Base-by-base conservation (phyloP, 2,113 vertebrate species). In the Phrynocephalus versicolor region DNA sequence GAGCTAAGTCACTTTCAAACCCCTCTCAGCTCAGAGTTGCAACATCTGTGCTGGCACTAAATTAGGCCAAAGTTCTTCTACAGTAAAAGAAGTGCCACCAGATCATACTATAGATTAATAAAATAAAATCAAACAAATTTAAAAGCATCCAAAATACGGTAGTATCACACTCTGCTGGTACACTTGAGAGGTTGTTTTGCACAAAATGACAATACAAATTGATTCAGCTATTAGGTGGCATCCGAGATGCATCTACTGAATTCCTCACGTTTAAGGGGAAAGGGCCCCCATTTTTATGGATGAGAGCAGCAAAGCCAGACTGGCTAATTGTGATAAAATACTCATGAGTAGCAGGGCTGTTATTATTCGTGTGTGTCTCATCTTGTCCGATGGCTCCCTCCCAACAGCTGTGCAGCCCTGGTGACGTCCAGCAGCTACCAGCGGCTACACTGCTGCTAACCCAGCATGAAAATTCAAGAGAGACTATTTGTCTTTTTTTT, bases 381-480 rank as follows among this genome's bases (percentile, higher is more conserved):
- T 21, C 55, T 57, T 45, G 30, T 16, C 19, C 8, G 35, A 14
- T 37, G 15, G 60, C 23, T 75, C 6, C 21, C 16, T 55, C 41
- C 18, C 60, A 73, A 64, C 57, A 86, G 69, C 58, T 73, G 79
- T 51, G 33, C 18, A 37, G 64, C 23, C 25, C 33, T 39, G 33
- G 25, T 67, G 74, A 23, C 35, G 16, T 81, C 23, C 15, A 45
- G 79, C 85, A 67, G 60, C 25, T 37, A 37, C 23, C 15, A 45
- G 79, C 85, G 57, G 60, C 25, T 37, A 37, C 74, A 86, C 74
- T 86, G 65, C 19, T 72, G 3, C 55, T 71, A 76, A 77, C 51
- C 30, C 58, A 39, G n/a, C 0, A 3, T 51, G 65, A 3, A 1
- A 75, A 75, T 65, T 75, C 0, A 0, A 18, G 60, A 77, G 9